These are phyloP conservation scores for Agyllia agylla DNA, from an alignment of 2,888 invertebrate species.

Conservation along the genomic window DNA sequence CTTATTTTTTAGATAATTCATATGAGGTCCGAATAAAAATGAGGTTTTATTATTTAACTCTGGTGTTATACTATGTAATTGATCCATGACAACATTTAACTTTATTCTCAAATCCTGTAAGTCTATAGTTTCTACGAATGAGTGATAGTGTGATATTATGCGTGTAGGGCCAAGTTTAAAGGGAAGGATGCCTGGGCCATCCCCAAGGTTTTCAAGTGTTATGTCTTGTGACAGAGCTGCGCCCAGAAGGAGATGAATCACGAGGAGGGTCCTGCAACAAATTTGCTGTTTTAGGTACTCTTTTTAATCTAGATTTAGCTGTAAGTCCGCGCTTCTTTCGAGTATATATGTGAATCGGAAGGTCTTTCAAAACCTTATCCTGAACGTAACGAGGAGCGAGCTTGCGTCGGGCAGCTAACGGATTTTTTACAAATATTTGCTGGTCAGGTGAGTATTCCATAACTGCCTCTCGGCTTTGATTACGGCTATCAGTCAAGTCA, in stretches of 20 bases:
- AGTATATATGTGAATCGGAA: background rate
- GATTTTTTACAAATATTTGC: background rate
- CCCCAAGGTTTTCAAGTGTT: background rate
- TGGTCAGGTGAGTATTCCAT: background rate
- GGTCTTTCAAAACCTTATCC: background rate
- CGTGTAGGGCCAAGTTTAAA: background rate
- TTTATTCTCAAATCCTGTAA: background rate
- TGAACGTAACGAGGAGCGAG: background rate
- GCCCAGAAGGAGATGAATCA: background rate
- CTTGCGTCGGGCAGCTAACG: background rate
- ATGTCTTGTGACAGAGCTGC: slow-evolving; percentile 14
- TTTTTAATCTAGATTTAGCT: slow-evolving; percentile 1
- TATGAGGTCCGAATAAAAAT: background rate
- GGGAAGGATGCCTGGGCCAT: background rate
- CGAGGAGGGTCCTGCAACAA: slow-evolving; percentile 17
- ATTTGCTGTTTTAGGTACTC: slow-evolving; percentile 9
- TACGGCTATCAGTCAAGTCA: background rate
- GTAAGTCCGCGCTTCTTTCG: background rate
- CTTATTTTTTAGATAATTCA: background rate
- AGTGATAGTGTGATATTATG: background rate
- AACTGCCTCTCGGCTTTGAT: background rate
- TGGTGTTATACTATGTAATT: background rate
- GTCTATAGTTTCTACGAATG: background rate
- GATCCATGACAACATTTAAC: background rate
- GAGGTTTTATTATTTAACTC: background rate